Conservation (phyloP, 1,140 invertebrate genomes). For the Helicoverpa armigera region DNA sequence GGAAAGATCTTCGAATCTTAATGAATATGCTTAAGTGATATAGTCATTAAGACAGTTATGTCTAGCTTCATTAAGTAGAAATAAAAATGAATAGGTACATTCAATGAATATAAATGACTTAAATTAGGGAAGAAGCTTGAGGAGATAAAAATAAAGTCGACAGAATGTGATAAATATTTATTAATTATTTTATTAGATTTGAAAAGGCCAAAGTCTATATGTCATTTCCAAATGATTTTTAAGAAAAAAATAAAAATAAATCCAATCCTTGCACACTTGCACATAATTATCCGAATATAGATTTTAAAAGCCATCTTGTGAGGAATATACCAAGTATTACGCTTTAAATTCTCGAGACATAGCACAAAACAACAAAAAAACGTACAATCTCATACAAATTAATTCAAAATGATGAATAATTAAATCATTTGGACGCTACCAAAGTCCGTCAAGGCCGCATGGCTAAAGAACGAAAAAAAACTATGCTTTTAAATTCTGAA, state of each 20-base stretch:
- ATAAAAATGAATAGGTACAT: too few relatives aligned
- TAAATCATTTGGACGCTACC: slow-evolving; percentile 59
- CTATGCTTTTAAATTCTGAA: too few relatives aligned
- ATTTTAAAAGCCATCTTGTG: not conserved
- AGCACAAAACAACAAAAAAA: slow-evolving; percentile 53
- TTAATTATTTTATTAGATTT: too few relatives aligned
- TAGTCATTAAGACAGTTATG: not conserved
- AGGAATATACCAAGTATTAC: not conserved
- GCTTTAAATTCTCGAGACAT: slow-evolving; percentile 50
- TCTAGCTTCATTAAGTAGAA: not conserved
- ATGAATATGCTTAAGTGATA: not conserved
- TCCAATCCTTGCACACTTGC: not conserved
- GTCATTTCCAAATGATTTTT: too few relatives aligned
- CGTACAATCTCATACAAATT: slow-evolving; percentile 56
- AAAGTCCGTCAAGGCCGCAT: slow-evolving; percentile 51
- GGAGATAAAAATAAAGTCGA: too few relatives aligned
- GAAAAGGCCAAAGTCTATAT: too few relatives aligned
- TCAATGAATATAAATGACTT: too few relatives aligned
- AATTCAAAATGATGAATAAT: slow-evolving; percentile 67
- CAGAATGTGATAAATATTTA: too few relatives aligned
- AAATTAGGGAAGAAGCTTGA: too few relatives aligned
- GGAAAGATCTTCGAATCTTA: not conserved
- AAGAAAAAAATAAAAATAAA: not conserved
- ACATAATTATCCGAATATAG: not conserved
- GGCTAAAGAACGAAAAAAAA: slow-evolving; percentile 20